Percentiles rank a stretch among this genome's conserved stretches.
These are phyloP conservation scores for Oikopleura albicans DNA, from an alignment of 23 tunicate genomes.

Conservation along the genomic window DNA sequence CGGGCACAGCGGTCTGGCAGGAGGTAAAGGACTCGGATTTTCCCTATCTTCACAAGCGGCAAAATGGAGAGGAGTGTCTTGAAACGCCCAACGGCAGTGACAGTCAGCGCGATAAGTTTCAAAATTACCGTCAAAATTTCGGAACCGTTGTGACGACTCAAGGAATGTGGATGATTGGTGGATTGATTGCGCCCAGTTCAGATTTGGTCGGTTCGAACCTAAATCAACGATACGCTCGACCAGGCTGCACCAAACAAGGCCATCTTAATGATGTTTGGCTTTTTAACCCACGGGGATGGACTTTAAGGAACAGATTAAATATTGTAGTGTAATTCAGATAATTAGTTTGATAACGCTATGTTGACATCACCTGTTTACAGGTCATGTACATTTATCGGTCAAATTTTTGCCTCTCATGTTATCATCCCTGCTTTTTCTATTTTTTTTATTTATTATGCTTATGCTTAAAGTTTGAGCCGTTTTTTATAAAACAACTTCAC, in stretches of 20 bases:
- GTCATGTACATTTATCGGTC: too few species aligned
- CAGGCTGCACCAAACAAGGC: background rate
- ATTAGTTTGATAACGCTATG: too few species aligned
- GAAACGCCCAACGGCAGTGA: background rate
- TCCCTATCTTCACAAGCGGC: background rate
- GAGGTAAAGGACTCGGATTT: background rate
- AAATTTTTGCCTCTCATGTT: too few species aligned
- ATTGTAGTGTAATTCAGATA: too few species aligned
- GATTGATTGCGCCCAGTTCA: background rate
- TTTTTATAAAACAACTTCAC: too few species aligned
- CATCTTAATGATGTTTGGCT: background rate
- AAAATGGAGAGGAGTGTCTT: background rate
- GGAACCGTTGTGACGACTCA: background rate
- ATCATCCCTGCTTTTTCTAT: too few species aligned
- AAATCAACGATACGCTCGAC: background rate
- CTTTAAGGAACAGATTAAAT: background rate
- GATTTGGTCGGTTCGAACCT: background rate
- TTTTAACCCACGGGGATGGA: background rate
- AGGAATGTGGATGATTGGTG: background rate
- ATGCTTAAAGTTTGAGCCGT: too few species aligned
- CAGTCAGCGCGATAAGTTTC: background rate
- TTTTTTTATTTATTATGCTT: too few species aligned
- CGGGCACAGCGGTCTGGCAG: background rate
- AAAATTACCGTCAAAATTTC: background rate
- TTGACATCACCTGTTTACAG: too few species aligned